Evolutionary conservation across 2,797 vertebrate species (phyloP).

Genomic region (Sorex maritimensis): DNA sequence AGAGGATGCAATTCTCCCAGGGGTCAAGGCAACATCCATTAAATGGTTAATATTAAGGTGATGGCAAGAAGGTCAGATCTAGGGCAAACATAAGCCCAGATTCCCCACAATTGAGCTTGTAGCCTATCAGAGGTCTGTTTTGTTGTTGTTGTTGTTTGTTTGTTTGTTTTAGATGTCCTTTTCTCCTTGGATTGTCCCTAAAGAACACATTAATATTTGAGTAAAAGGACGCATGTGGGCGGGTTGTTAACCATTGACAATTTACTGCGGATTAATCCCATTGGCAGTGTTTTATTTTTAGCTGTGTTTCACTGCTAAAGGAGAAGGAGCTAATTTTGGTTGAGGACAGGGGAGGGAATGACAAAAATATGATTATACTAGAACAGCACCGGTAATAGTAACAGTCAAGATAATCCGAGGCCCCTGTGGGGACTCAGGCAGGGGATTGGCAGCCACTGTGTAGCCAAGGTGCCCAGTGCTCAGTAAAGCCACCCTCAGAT

Average conservation of each 20-base stretch:
- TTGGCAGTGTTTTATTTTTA: slow-evolving; percentile 1
- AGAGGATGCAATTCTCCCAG: not conserved
- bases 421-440: accelerated
- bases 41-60: not conserved
- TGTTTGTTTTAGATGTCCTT: not conserved
- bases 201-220: not conserved
- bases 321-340: not conserved
- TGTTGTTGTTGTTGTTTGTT: not conserved
- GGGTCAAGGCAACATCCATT: accelerated
- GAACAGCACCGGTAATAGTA: not conserved
- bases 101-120: not conserved
- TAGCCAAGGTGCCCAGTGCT: too few relatives aligned
- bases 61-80: not conserved
- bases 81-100: not conserved
- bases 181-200: not conserved
- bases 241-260: not conserved
- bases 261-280: not conserved
- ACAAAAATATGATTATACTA: not conserved
- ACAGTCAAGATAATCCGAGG: not conserved
- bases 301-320: not conserved
- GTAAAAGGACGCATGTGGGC: not conserved
- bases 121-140: not conserved
- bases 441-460: not conserved
- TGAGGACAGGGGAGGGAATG: not conserved
- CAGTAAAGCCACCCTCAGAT: too few relatives aligned